Conservation (phyloP, 2,797 vertebrate species). For the Rachycentron canadum region DNA sequence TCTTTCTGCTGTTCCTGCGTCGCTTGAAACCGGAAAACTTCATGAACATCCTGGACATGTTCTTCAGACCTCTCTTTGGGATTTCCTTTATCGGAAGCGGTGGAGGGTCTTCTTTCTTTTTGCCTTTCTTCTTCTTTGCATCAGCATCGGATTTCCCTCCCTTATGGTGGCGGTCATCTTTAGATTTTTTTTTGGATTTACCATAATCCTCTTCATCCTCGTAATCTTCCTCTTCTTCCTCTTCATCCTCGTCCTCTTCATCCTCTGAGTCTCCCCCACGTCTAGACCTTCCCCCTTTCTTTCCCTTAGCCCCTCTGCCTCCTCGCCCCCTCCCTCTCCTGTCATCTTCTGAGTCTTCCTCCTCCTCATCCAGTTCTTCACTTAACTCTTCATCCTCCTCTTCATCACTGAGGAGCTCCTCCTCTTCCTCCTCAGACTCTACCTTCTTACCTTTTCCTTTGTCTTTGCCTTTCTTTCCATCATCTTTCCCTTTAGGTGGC, state of each 20-base stretch:
- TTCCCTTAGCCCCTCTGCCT: slow-evolving; percentile 77
- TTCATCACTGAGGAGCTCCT: slow-evolving; percentile 84
- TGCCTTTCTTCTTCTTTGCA: slow-evolving; percentile 85
- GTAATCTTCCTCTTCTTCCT: slow-evolving; percentile 75
- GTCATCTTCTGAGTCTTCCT: slow-evolving; percentile 84
- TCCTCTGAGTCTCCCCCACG: slow-evolving; percentile 74
- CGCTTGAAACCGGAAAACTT: slow-evolving; percentile 90
- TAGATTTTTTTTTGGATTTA: slow-evolving; percentile 83
- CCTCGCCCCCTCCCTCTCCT: slow-evolving; percentile 73
- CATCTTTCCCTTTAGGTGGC: slow-evolving; percentile 77
- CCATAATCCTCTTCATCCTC: slow-evolving; percentile 80
- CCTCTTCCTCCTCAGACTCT: slow-evolving; percentile 88
- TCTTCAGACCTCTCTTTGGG: slow-evolving; percentile 89
- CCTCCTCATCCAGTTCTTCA: slow-evolving; percentile 81
- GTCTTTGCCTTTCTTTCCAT: slow-evolving; percentile 81
- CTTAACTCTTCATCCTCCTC: slow-evolving; percentile 84
- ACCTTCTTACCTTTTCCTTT: slow-evolving; percentile 86
- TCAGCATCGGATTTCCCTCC: slow-evolving; percentile 76
- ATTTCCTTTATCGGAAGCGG: slow-evolving; percentile 69
- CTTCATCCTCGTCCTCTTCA: slow-evolving; percentile 84
- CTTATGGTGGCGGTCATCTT: slow-evolving; percentile 76
- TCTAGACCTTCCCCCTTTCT: slow-evolving; percentile 82
- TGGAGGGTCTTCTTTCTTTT: slow-evolving; percentile 72
- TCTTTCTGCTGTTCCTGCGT: slow-evolving; percentile 90
- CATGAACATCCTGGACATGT: slow-evolving; percentile 93